Conservation (phyloP, 2,797 vertebrate genomes). For the Menidia menidia region DNA sequence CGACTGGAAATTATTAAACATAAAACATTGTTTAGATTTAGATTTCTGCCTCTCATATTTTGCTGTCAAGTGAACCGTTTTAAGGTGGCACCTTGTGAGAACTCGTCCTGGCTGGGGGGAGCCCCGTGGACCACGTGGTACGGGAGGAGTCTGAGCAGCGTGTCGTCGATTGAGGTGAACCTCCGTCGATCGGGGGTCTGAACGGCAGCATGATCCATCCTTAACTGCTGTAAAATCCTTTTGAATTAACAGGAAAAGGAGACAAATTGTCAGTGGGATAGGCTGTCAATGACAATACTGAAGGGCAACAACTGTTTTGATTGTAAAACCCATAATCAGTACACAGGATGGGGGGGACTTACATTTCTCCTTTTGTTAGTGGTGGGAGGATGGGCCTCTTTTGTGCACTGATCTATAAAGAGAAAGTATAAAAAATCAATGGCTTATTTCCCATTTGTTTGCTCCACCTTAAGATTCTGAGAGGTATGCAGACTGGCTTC, state of each 20-base stretch:
- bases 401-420: constrained; percentile 77
- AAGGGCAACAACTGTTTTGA: too few relatives aligned
- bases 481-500: background rate
- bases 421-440: background rate
- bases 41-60: background rate
- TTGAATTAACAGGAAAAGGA: background rate
- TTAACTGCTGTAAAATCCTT: constrained; percentile 91
- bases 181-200: constrained; percentile 85
- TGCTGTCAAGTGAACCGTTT: background rate
- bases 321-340: background rate
- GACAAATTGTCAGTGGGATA: background rate
- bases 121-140: constrained; percentile 95
- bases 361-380: constrained; percentile 94
- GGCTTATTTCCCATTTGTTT: background rate
- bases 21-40: background rate
- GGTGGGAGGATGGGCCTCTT: constrained; percentile 90
- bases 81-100: constrained; percentile 85
- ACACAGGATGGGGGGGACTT: constrained; percentile 66
- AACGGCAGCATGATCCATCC: constrained; percentile 88
- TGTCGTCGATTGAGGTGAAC: constrained; percentile 89
- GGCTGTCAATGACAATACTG: too few relatives aligned
- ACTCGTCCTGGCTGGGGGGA: constrained; percentile 88
- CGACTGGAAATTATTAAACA: constrained; percentile 68
- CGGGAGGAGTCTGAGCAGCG: constrained; percentile 90
- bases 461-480: background rate